phyloP scores from a whole-genome alignment of 1,140 invertebrate species.

The Dendrolimus punctatus region DNA sequence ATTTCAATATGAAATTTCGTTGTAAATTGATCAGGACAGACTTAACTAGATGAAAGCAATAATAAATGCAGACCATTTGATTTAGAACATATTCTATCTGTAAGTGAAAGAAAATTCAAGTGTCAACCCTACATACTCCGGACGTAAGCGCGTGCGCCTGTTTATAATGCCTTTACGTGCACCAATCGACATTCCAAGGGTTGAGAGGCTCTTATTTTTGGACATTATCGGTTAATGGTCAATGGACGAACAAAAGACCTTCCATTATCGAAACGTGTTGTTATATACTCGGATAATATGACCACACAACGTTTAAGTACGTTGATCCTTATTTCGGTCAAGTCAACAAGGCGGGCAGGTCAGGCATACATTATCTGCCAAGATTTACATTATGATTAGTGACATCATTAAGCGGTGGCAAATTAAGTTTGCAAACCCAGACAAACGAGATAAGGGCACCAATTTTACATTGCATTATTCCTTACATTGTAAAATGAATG shows the following conservation, averaged over 20 bases:
- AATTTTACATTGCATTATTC: too few species aligned
- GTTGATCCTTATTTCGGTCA: slow-evolving; percentile 57
- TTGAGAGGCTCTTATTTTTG: slow-evolving; percentile 50
- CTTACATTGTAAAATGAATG: too few species aligned
- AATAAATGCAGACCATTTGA: too few species aligned
- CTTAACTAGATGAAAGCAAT: too few species aligned
- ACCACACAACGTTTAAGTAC: slow-evolving; percentile 29
- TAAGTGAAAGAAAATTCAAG: slow-evolving; percentile 6
- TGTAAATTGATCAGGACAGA: too few species aligned
- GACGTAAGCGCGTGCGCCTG: slow-evolving; percentile 34
- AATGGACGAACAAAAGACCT: not conserved
- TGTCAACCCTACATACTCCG: not conserved
- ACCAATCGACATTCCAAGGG: slow-evolving; percentile 49
- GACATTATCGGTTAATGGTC: slow-evolving; percentile 35
- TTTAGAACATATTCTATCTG: too few species aligned
- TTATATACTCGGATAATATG: not conserved
- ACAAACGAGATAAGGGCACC: too few species aligned
- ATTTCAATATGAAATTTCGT: too few species aligned
- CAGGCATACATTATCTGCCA: slow-evolving; percentile 19
- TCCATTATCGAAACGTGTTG: too few species aligned
- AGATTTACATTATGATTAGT: slow-evolving; percentile 4
- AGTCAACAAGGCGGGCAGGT: slow-evolving; percentile 32
- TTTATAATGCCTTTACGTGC: slow-evolving; percentile 27
- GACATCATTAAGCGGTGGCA: slow-evolving; percentile 1
- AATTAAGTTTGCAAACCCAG: not conserved